phyloP scores from a whole-genome alignment of 2,113 vertebrate genomes.

The Campylomormyrus numenius region DNA sequence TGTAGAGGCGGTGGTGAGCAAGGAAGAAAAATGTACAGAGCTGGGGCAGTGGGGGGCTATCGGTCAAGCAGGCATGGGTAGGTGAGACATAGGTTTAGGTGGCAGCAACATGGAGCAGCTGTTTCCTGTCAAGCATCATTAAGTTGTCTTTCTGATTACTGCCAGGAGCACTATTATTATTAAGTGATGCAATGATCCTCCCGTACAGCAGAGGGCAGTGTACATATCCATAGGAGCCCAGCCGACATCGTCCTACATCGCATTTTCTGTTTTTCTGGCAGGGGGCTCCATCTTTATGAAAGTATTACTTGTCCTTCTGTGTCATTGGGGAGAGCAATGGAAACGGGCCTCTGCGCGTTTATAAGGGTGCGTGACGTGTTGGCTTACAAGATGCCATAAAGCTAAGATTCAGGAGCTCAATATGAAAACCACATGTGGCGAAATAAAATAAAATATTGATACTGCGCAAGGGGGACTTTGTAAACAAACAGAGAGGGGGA shows the following conservation, averaged over 20 bases:
- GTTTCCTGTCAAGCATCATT: background rate
- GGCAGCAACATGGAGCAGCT: background rate
- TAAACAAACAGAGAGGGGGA: background rate
- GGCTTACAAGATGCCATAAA: background rate
- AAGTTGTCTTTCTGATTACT: background rate
- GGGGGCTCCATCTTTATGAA: background rate
- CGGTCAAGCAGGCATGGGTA: background rate
- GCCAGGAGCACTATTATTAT: background rate
- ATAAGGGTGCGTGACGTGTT: background rate
- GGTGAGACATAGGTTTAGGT: background rate
- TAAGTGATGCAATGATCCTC: background rate
- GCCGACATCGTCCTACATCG: background rate
- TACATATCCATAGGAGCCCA: background rate
- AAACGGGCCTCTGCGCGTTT: background rate
- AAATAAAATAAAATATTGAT: constrained; percentile 2
- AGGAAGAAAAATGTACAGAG: background rate
- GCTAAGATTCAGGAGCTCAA: constrained; percentile 1
- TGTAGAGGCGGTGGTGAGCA: background rate
- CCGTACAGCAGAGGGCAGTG: background rate
- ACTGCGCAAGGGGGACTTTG: background rate
- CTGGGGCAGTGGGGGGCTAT: background rate
- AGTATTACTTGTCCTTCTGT: background rate
- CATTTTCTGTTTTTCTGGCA: background rate
- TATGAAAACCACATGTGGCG: background rate
- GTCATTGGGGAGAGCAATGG: background rate